Evolutionary conservation across 2,113 vertebrate species (phyloP).

Genomic region (Brienomyrus longianalis): DNA sequence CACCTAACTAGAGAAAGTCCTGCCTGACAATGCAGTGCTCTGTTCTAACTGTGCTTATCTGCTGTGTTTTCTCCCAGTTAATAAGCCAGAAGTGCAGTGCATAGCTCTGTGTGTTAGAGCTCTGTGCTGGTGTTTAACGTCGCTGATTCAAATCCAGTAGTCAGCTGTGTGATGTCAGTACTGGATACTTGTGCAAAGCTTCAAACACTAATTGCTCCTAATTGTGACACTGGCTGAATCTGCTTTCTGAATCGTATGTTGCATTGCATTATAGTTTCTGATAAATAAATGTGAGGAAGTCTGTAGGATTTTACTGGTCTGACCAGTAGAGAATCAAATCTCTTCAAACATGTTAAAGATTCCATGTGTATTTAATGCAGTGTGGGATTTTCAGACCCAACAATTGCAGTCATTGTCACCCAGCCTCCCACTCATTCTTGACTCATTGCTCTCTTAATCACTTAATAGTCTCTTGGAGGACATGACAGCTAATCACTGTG

Average conservation of each 20-base stretch:
- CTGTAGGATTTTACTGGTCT: neutral
- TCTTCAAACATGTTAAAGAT: neutral
- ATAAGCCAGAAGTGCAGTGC: neutral
- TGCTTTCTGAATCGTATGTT: neutral
- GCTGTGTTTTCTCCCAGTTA: neutral
- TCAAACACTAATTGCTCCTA: neutral
- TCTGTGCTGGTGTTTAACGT: neutral
- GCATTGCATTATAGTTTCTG: neutral
- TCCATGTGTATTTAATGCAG: neutral
- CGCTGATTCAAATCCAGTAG: neutral
- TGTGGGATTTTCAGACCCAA: neutral
- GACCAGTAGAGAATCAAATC: neutral
- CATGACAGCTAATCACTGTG: neutral
- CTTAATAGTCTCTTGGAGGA: neutral
- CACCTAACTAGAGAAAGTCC: neutral
- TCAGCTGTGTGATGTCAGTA: neutral
- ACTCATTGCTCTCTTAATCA: slow-evolving; percentile 3
- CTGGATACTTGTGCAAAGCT: neutral
- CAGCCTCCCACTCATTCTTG: slow-evolving; percentile 3
- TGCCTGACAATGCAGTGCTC: neutral
- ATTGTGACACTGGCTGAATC: neutral
- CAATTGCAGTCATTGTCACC: neutral
- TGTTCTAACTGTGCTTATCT: neutral
- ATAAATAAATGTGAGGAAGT: neutral
- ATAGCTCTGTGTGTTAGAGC: neutral